Conservation (phyloP, 2,888 invertebrate genomes). For the Glyphotaelius pellucidus region DNA sequence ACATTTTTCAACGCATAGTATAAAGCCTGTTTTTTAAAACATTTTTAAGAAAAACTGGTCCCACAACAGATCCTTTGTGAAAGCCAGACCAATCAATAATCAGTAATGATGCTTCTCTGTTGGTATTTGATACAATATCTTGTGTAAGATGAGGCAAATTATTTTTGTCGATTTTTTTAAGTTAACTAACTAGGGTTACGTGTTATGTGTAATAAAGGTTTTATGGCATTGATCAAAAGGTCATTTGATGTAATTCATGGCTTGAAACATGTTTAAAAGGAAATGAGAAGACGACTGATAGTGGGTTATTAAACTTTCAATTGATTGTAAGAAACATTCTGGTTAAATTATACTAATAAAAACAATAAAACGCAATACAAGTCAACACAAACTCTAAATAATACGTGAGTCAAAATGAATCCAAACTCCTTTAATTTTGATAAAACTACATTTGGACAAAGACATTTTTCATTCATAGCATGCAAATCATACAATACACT, state of each 20-base stretch:
- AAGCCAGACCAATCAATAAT: slow-evolving; percentile 35
- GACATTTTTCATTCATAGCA: too few species aligned
- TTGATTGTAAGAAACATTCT: too few species aligned
- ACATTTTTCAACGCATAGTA: slow-evolving; percentile 36
- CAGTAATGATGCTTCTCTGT: slow-evolving; percentile 17
- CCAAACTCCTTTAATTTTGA: too few species aligned
- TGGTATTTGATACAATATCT: slow-evolving; percentile 11
- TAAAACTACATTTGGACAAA: too few species aligned
- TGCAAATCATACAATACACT: too few species aligned
- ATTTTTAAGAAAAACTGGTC: slow-evolving; percentile 3
- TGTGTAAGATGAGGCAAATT: slow-evolving; percentile 16
- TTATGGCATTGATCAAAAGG: background rate
- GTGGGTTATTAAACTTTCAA: background rate
- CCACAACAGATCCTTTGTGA: slow-evolving; percentile 27
- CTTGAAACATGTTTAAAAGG: background rate
- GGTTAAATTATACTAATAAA: too few species aligned
- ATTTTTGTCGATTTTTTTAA: slow-evolving; percentile 3
- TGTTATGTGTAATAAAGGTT: background rate
- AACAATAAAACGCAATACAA: too few species aligned
- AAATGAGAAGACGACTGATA: background rate
- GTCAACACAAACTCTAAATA: too few species aligned
- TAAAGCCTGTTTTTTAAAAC: background rate
- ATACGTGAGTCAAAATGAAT: too few species aligned
- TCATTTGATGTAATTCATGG: background rate
- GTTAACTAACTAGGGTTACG: background rate